Conservation (phyloP, 2,113 vertebrate genomes). For the Muntiacus muntjak region DNA sequence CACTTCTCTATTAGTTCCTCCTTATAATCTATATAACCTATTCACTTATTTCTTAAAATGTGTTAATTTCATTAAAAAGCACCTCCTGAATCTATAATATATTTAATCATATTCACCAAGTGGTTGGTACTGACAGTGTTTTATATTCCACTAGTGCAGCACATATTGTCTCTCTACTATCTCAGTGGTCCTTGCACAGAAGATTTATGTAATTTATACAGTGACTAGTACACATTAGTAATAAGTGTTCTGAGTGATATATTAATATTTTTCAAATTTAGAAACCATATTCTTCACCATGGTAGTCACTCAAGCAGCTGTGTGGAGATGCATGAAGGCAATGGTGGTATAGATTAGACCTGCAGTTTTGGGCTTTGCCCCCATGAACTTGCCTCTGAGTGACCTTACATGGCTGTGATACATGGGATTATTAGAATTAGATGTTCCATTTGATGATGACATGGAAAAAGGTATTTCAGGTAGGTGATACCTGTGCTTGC, state of each 20-base stretch:
- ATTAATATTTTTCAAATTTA: neutral
- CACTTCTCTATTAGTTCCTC: neutral
- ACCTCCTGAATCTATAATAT: neutral
- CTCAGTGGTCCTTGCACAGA: neutral
- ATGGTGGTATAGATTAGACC: neutral
- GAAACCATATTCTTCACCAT: neutral
- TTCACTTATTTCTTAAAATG: slow-evolving; percentile 8
- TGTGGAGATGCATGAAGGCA: neutral
- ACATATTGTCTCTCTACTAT: neutral
- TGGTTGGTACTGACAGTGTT: neutral
- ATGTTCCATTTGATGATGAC: neutral
- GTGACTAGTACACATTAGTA: neutral
- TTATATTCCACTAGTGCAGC: neutral
- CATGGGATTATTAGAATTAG: neutral
- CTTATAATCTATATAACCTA: neutral
- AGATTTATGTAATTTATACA: neutral
- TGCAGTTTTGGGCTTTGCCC: neutral
- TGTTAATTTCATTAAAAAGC: neutral
- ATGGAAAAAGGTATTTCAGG: neutral
- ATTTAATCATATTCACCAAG: neutral
- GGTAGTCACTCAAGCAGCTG: neutral
- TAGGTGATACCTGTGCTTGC: neutral
- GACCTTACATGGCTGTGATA: neutral
- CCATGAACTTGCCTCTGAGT: neutral
- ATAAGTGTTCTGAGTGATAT: neutral